These are phyloP conservation scores for Melanogrammus aeglefinus DNA, from an alignment of 2,797 vertebrate genomes.

Conservation along the genomic window DNA sequence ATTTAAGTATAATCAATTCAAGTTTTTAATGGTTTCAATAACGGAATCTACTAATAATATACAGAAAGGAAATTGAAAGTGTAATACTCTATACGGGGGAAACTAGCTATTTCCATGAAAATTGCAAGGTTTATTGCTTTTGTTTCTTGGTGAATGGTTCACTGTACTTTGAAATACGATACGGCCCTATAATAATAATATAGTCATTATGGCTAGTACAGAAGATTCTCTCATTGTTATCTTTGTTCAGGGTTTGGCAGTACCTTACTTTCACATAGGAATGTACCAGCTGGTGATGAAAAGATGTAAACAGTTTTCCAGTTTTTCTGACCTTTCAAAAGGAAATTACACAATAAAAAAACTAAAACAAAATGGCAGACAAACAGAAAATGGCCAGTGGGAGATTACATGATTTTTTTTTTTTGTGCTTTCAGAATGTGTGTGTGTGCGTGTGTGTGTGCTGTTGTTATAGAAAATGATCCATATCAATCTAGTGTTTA, in stretches of 20 bases:
- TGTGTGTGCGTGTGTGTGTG: conserved; percentile 32
- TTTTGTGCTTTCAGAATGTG: conserved; percentile 67
- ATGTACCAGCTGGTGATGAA: conserved; percentile 76
- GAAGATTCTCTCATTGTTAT: conserved; percentile 49
- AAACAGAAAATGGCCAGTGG: conserved; percentile 49
- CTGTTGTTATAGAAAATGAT: conserved; percentile 54
- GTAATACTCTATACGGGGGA: conserved; percentile 31
- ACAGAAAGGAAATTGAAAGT: conserved; percentile 15
- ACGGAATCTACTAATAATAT: conserved; percentile 22
- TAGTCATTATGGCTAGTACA: conserved; percentile 45
- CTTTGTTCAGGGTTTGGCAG: conserved; percentile 63
- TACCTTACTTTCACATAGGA: conserved; percentile 70
- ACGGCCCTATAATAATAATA: conserved; percentile 52
- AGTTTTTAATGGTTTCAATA: conserved; percentile 22
- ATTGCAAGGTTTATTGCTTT: conserved; percentile 53
- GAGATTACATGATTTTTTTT: conserved; percentile 63
- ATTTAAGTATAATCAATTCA: conserved; percentile 20
- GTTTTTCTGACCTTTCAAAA: conserved; percentile 70
- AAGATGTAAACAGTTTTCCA: conserved; percentile 81
- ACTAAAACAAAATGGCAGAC: conserved; percentile 29
- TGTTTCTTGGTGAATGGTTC: conserved; percentile 62
- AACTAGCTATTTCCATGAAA: conserved; percentile 44
- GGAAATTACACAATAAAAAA: conserved; percentile 62
- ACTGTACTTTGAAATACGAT: conserved; percentile 59
- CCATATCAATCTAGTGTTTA: conserved; percentile 57